Evolutionary conservation across 2,888 invertebrate genomes (phyloP).

Genomic region (Lithophane ornitopus): DNA sequence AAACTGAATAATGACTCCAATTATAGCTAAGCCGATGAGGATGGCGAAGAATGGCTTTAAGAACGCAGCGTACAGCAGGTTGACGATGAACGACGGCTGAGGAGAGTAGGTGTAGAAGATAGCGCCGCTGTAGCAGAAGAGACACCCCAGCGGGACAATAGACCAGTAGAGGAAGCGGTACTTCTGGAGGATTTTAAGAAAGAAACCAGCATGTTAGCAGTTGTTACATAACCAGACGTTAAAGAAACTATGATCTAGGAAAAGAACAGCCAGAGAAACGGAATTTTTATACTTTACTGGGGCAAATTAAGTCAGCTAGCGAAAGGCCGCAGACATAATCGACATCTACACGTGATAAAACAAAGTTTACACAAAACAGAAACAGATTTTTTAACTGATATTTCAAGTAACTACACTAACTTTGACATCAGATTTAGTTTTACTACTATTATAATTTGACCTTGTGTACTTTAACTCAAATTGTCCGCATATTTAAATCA

Average conservation of each 20-base stretch:
- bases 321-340: background rate
- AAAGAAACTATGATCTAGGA: background rate
- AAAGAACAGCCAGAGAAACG: background rate
- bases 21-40: constrained; percentile 46
- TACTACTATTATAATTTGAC: background rate
- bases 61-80: constrained; percentile 65
- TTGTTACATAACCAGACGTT: background rate
- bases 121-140: constrained; percentile 58
- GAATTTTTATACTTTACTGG: background rate
- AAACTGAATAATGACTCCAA: constrained; percentile 69
- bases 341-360: background rate
- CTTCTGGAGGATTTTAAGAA: constrained; percentile 66
- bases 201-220: background rate
- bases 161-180: constrained; percentile 69
- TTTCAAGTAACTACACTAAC: background rate
- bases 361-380: background rate
- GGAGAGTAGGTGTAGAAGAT: constrained; percentile 70
- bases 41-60: constrained; percentile 70
- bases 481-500: background rate
- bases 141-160: constrained; percentile 58
- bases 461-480: background rate
- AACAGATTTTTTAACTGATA: background rate
- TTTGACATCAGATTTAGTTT: background rate
- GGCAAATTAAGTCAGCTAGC: background rate
- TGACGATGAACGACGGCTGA: constrained; percentile 23